Conservation (phyloP, 2,888 invertebrate genomes). For the Dasypolia templi region DNA sequence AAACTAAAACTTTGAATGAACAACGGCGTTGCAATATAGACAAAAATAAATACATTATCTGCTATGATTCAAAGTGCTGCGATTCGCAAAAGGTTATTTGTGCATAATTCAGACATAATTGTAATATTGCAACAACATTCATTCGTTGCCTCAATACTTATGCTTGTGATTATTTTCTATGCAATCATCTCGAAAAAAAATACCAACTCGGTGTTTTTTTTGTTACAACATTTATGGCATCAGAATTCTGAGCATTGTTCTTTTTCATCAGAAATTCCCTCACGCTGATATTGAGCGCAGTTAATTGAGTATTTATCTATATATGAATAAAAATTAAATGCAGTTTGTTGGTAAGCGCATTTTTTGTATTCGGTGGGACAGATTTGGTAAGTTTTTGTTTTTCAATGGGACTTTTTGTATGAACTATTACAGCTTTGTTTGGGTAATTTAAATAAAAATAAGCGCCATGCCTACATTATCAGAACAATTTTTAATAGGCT, state of each 20-base stretch:
- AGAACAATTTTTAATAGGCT: no score
- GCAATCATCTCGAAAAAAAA: neutral
- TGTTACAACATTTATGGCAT: neutral
- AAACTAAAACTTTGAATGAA: constrained; percentile 58
- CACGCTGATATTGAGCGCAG: neutral
- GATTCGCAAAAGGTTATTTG: constrained; percentile 46
- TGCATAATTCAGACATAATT: constrained; percentile 41
- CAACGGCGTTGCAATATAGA: constrained; percentile 42
- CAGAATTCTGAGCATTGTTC: neutral
- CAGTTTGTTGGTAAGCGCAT: no score
- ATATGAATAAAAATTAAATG: neutral
- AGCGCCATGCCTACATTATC: no score
- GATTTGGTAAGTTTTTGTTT: no score
- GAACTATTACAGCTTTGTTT: no score
- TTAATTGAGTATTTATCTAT: no score
- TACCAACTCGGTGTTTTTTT: neutral
- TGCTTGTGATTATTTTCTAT: constrained; percentile 1
- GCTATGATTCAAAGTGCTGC: constrained; percentile 32
- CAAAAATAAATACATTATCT: constrained; percentile 25
- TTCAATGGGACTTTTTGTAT: no score
- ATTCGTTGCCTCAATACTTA: constrained; percentile 23
- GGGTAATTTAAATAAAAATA: no score
- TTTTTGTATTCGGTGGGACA: no score
- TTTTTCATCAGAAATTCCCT: neutral
- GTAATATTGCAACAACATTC: constrained; percentile 33